Evolutionary conservation across 2,888 invertebrate genomes (phyloP).

Genomic region (Tridacna gigas): DNA sequence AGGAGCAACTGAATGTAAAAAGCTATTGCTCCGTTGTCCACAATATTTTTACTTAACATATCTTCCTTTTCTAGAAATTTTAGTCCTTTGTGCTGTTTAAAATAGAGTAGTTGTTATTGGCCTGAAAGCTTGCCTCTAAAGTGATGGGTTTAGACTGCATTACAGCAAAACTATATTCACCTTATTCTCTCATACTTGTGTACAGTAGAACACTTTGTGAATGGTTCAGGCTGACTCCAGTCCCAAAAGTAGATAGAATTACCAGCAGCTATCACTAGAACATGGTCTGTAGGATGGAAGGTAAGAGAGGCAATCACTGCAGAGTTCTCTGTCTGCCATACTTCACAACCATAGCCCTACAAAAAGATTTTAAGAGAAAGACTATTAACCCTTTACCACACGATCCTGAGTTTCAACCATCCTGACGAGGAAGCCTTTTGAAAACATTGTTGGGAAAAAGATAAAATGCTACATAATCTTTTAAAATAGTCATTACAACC

Average conservation of each 20-base stretch:
- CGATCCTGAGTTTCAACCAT: background rate
- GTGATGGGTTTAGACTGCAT: too few relatives aligned
- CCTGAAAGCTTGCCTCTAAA: too few relatives aligned
- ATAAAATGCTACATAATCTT: background rate
- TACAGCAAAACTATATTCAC: constrained; percentile 83
- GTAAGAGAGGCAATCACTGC: constrained; percentile 93
- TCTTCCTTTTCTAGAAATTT: too few relatives aligned
- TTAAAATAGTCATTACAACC: background rate
- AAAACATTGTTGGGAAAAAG: too few relatives aligned
- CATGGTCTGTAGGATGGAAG: constrained; percentile 93
- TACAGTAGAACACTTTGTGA: constrained; percentile 91
- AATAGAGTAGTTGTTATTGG: too few relatives aligned
- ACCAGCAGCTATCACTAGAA: constrained; percentile 93
- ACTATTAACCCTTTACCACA: background rate
- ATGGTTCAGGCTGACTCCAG: constrained; percentile 91
- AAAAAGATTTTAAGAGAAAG: constrained; percentile 53
- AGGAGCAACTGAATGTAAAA: too few relatives aligned
- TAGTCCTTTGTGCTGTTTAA: too few relatives aligned
- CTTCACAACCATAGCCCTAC: constrained; percentile 92
- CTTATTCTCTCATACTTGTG: constrained; percentile 93
- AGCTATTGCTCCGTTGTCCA: too few relatives aligned
- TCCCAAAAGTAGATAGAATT: constrained; percentile 96
- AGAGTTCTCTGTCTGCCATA: constrained; percentile 90
- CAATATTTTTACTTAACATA: too few relatives aligned
- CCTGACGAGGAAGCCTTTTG: background rate